A percentile compares a stretch with the other conserved stretches of the same genome.
These are phyloP conservation scores for Megathymus violae DNA, from an alignment of 1,140 invertebrate species.

Conservation along the genomic window DNA sequence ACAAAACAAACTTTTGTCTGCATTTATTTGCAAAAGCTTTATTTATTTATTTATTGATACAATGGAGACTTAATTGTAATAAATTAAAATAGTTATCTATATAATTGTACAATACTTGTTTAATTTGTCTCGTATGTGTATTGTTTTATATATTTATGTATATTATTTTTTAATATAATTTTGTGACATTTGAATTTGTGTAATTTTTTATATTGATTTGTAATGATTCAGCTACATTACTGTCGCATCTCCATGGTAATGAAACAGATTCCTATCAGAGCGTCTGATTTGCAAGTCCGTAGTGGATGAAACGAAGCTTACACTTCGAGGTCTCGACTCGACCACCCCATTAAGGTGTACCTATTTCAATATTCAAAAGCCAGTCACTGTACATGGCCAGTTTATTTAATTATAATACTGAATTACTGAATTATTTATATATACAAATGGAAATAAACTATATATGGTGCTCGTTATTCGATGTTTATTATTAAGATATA, in stretches of 20 bases:
- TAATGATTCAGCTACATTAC: background rate
- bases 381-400: conserved; percentile 29
- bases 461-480: background rate
- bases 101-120: no score
- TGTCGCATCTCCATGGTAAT: conserved; percentile 6
- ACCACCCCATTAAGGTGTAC: conserved; percentile 25
- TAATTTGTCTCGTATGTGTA: no score
- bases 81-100: no score
- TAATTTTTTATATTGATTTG: background rate
- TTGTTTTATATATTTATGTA: no score
- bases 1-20: no score
- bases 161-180: no score
- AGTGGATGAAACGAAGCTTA: conserved; percentile 20
- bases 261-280: conserved; percentile 8
- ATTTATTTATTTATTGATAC: no score
- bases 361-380: conserved; percentile 31
- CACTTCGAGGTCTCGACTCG: conserved; percentile 23
- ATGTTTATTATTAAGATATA: conserved; percentile 18
- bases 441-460: conserved; percentile 25
- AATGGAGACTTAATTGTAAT: no score
- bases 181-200: no score
- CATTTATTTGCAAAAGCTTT: no score
- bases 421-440: conserved; percentile 30
- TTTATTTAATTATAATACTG: conserved; percentile 26
- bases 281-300: conserved; percentile 12